Evolutionary conservation across 1,140 invertebrate genomes (phyloP).

Genomic region (Dysdera silvatica): DNA sequence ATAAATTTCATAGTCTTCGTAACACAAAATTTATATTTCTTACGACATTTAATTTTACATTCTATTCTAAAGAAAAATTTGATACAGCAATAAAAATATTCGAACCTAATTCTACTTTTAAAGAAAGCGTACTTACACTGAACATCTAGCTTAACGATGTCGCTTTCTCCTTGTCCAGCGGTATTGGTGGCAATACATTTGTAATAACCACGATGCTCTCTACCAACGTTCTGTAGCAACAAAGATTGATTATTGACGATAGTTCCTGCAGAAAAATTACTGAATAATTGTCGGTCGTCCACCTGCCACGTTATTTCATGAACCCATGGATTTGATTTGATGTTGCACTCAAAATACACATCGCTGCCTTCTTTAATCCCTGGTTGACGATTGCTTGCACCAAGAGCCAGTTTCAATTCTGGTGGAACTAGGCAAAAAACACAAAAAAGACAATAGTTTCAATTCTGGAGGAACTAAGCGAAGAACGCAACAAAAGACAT

Average conservation of each 20-base stretch:
- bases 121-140: constrained; percentile 50
- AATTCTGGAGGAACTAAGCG: too few species aligned
- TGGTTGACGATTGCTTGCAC: constrained; percentile 29
- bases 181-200: constrained; percentile 80
- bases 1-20: too few species aligned
- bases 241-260: constrained; percentile 67
- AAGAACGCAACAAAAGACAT: too few species aligned
- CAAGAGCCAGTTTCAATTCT: constrained; percentile 25
- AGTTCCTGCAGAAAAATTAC: constrained; percentile 54
- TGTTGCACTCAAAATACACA: constrained; percentile 35
- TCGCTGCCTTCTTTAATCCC: constrained; percentile 33
- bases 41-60: too few species aligned
- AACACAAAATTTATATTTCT: too few species aligned
- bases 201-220: constrained; percentile 49
- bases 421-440: too few species aligned
- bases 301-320: constrained; percentile 33
- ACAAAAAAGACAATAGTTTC: too few species aligned
- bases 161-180: constrained; percentile 78
- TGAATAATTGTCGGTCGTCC: constrained; percentile 26
- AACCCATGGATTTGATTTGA: constrained; percentile 35
- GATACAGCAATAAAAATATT: too few species aligned
- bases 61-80: too few species aligned
- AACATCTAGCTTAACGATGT: constrained; percentile 71
- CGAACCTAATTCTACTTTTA: too few species aligned
- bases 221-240: constrained; percentile 39